These are phyloP conservation scores for Venturia canescens DNA, from an alignment of 1,140 invertebrate genomes.

Conservation along the genomic window DNA sequence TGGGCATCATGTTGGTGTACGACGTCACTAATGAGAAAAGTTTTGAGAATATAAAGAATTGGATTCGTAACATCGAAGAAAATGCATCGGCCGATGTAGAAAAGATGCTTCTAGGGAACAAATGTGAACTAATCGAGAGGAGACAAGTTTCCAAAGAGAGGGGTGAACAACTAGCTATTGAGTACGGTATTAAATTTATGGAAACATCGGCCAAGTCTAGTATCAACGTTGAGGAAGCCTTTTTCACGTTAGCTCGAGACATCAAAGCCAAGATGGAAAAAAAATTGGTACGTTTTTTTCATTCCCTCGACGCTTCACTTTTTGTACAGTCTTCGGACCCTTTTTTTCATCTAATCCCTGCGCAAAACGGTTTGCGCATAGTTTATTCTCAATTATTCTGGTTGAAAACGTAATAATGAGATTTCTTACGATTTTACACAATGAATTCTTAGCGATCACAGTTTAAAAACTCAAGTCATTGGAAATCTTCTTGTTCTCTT, in stretches of 20 bases:
- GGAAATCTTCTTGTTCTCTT: too few relatives aligned
- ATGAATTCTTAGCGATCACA: too few relatives aligned
- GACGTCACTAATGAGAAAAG: constrained; percentile 99
- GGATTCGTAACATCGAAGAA: constrained; percentile 99
- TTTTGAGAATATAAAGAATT: constrained; percentile 99
- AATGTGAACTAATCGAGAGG: constrained; percentile 94
- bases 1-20: constrained; percentile 99
- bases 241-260: constrained; percentile 94
- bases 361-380: too few relatives aligned
- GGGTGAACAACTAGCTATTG: constrained; percentile 85
- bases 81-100: constrained; percentile 95
- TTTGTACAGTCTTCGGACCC: too few relatives aligned
- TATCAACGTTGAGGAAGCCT: constrained; percentile 94
- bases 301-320: too few relatives aligned
- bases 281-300: constrained; percentile 86
- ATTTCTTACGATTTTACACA: too few relatives aligned
- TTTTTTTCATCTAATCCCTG: too few relatives aligned
- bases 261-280: constrained; percentile 98
- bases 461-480: too few relatives aligned
- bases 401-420: too few relatives aligned
- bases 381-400: too few relatives aligned
- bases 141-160: constrained; percentile 88
- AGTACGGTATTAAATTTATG: constrained; percentile 96
- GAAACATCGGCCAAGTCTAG: constrained; percentile 95
- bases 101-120: constrained; percentile 97